Percentiles rank a stretch among this genome's conserved stretches.
phyloP scores from a whole-genome alignment of 1,140 invertebrate species.

The Drusus annulatus region DNA sequence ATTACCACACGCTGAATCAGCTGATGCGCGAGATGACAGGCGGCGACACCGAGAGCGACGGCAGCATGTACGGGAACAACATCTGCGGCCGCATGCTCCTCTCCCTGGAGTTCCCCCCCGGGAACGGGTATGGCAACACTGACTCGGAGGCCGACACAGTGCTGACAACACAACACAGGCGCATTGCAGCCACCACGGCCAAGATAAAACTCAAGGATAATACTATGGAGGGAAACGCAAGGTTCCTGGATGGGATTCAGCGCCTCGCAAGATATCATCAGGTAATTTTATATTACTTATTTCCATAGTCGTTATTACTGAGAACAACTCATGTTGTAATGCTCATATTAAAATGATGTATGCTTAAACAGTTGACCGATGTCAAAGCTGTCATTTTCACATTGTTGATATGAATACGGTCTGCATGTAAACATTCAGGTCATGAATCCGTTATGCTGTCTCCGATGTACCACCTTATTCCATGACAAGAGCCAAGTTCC shows the following conservation, averaged over 20 bases:
- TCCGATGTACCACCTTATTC: too few species aligned
- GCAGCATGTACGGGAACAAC: slow-evolving; percentile 38
- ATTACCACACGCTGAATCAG: slow-evolving; percentile 63
- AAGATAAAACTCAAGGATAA: slow-evolving; percentile 53
- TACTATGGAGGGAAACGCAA: slow-evolving; percentile 41
- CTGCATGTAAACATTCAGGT: too few species aligned
- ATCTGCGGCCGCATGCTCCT: slow-evolving; percentile 33
- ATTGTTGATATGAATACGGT: too few species aligned
- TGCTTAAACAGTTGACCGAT: too few species aligned
- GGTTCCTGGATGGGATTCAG: slow-evolving; percentile 51
- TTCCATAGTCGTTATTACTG: too few species aligned
- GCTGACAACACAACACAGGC: slow-evolving; percentile 48
- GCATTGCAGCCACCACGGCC: slow-evolving; percentile 51
- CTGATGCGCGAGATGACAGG: slow-evolving; percentile 55
- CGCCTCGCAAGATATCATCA: slow-evolving; percentile 55
- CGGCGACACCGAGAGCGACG: slow-evolving; percentile 53
- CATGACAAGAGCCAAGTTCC: too few species aligned
- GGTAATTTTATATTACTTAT: slow-evolving; percentile 44
- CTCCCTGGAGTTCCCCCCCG: slow-evolving; percentile 41
- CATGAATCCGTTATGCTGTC: too few species aligned
- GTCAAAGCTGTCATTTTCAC: too few species aligned
- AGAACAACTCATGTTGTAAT: too few species aligned
- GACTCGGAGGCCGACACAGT: slow-evolving; percentile 42
- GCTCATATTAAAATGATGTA: too few species aligned
- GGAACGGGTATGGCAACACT: slow-evolving; percentile 17